Evolutionary conservation across 2,888 invertebrate species (phyloP), one percentile per base, ranked within the genome.

Genomic region (Entomobrya multifasciata): DNA sequence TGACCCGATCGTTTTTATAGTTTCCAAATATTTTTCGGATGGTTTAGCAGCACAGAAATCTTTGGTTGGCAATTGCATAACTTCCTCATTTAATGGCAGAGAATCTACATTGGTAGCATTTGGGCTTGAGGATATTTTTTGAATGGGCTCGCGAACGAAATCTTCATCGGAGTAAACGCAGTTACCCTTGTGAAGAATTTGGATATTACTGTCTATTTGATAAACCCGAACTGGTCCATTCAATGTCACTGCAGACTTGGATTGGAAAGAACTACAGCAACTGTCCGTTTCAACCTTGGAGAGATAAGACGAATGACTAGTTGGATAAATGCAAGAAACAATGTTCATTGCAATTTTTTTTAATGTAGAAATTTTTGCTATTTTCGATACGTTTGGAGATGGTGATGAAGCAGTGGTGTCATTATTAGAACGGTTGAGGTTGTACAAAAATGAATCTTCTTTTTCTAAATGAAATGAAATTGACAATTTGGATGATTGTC

Each of bases 11-110:
- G 30, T 30, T n/a, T 83, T 36, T 36, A 83, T n/a, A 76, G 30
- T 30, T n/a, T 83, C 62, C 36, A 83, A n/a, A 76, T 62, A 36
- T 27, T 76, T 83, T 27, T 74, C 30, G 8, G 83, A 76, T 5
- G 47, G 60, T 20, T 83, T 65, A 20, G 76, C 36, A 17, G 36
- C 15, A 65, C 65, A 80, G 17, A 13, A 6, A 25, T 67, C 55
- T 30, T 27, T 52, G 36, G 22, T 5, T 15, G 1, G 20, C 1
- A 1, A 22, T 5, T n/a, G 10, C n/a, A 17, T 20, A 22, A 4
- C 57, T 10, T 57, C n/a, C 20, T 57, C 57, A 10, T 57, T 13
- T n/a, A n/a, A n/a, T 20, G 52, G 1, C 2, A 1, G 2, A 57
- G 25, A 8, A 57, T 22, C 22, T 4, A 1, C 25, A 11, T 57